These are phyloP conservation scores for Dasysyrphus albostriatus DNA, from an alignment of 2,888 invertebrate species.

Conservation along the genomic window DNA sequence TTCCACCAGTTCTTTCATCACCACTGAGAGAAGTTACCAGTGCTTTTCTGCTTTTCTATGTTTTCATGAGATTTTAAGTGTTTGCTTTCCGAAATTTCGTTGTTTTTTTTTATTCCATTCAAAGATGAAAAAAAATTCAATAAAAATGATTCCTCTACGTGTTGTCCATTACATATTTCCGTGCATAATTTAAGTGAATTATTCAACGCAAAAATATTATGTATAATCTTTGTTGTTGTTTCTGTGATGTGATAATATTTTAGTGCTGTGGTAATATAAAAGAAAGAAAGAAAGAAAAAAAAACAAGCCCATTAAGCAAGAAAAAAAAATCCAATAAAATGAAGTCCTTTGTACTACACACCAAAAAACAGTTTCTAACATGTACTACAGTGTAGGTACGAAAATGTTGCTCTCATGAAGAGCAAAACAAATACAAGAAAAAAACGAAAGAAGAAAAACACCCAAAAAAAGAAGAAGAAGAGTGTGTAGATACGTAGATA, in stretches of 20 bases:
- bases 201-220: not conserved
- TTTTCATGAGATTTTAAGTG: slow-evolving; percentile 71
- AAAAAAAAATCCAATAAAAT: slow-evolving; percentile 47
- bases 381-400: slow-evolving; percentile 61
- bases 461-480: slow-evolving; percentile 33
- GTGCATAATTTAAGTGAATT: slow-evolving; percentile 43
- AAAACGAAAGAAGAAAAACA: slow-evolving; percentile 46
- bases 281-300: slow-evolving; percentile 19
- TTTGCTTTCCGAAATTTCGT: slow-evolving; percentile 58
- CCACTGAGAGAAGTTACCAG: slow-evolving; percentile 71
- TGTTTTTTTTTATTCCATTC: slow-evolving; percentile 2
- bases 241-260: slow-evolving; percentile 61
- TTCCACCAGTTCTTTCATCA: slow-evolving; percentile 74
- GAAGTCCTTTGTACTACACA: slow-evolving; percentile 64
- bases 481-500: slow-evolving; percentile 61
- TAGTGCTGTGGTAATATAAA: slow-evolving; percentile 32
- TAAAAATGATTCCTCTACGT: slow-evolving; percentile 28
- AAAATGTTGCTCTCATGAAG: slow-evolving; percentile 74
- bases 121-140: slow-evolving; percentile 21
- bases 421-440: slow-evolving; percentile 74
- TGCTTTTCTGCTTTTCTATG: slow-evolving; percentile 71
- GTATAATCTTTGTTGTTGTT: slow-evolving; percentile 31
- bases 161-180: slow-evolving; percentile 17
- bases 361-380: slow-evolving; percentile 32
- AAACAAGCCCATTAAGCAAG: slow-evolving; percentile 8